A percentile compares a stretch with the other conserved stretches of the same genome.
phyloP scores from a whole-genome alignment of 2,113 vertebrate genomes.

The Macrotis lagotis region DNA sequence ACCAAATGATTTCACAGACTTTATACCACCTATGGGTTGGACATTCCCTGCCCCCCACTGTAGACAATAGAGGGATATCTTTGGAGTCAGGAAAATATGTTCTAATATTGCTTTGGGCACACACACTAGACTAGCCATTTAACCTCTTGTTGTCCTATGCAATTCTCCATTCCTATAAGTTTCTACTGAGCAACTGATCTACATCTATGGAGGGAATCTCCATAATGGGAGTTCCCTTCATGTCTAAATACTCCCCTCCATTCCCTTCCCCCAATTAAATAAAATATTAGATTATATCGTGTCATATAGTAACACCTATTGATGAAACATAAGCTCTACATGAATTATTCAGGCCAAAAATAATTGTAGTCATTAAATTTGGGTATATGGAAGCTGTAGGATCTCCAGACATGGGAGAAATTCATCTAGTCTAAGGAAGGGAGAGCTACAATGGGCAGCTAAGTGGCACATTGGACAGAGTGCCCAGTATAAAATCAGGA shows the following conservation, averaged over 20 bases:
- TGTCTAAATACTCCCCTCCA: neutral
- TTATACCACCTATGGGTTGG: no score
- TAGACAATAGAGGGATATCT: neutral
- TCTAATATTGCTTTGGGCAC: neutral
- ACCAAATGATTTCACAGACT: no score
- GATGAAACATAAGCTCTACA: no score
- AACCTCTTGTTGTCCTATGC: neutral
- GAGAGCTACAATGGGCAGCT: no score
- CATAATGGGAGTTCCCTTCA: neutral
- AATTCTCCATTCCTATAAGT: neutral
- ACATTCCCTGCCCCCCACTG: no score
- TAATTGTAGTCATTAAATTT: no score
- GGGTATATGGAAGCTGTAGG: neutral
- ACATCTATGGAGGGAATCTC: neutral
- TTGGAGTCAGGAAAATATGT: neutral
- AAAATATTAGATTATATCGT: no score
- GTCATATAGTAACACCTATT: no score
- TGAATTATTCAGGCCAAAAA: no score
- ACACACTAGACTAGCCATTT: neutral
- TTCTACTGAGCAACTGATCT: neutral
- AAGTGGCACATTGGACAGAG: no score
- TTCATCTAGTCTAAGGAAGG: neutral
- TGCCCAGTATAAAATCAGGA: no score
- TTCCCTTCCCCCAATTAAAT: no score
- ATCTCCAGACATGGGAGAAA: neutral